Base-by-base conservation (phyloP, 2,888 invertebrate genomes). In the Brenthis ino region DNA sequence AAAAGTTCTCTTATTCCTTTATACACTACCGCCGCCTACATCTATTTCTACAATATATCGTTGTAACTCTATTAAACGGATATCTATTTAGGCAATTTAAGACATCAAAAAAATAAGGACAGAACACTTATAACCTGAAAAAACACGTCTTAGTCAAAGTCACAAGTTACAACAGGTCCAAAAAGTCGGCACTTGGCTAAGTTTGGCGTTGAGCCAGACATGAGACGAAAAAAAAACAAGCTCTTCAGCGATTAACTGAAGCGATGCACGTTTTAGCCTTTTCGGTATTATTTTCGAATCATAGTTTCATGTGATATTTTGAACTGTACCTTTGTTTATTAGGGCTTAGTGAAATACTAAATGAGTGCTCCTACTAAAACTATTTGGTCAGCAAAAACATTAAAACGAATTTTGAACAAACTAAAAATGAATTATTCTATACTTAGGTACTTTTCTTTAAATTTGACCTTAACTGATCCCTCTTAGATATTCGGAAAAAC, bases 151-250 rank as follows among this genome's bases (percentile, higher is more conserved):
- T 56, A 51, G 50, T 56, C 55, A 64, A 57, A 50, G 64, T 48
- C 43, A 55, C 55, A 64, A 60, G 47, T 24, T 33, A 48, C 13
- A 65, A 60, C 48, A 43, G n/a, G n/a, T 1, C 12, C 12, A 55
- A 69, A 64, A 68, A 65, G 60, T 55, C 11, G 60, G 13, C 37
- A 60, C 67, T 61, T 16, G 47, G 50, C 60, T 50, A 47, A 66
- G 37, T 5, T 61, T 69, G 69, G 65, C 69, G 14, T 50, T 5
- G 20, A 50, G 68, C 68, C 65, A 65, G 53, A 37, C 57, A 16
- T 43, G 54, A 8, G 43, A 57, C 13, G 14, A 24, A 33, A 67
- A 33, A 67, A 68, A 3, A 60, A 61, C 61, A 61, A 56, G 13
- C 24, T 2, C 24, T 55, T 43, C 37, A 53, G 50, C 56, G 56